Percentiles rank a stretch among this genome's conserved stretches.
Evolutionary conservation across 1,140 invertebrate genomes (phyloP).

Genomic region (Gryllus bimaculatus): DNA sequence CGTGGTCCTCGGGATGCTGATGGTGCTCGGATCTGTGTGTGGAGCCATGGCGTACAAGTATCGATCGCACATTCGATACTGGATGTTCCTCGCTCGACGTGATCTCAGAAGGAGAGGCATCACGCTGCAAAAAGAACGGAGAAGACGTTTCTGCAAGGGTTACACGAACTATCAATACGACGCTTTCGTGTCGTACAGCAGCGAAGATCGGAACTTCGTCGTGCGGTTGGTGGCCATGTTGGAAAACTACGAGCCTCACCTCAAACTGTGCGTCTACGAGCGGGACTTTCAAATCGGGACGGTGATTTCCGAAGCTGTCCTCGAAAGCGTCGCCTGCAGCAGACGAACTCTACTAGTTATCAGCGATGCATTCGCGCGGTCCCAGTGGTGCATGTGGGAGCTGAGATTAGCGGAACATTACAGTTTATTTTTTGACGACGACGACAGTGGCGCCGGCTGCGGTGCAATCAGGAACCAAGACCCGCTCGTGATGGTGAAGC

Average conservation of each 20-base stretch:
- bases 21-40: constrained; percentile 28
- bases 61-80: constrained; percentile 42
- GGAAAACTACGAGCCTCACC: constrained; percentile 42
- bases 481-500: constrained; percentile 47
- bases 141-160: constrained; percentile 6
- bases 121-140: constrained; percentile 23
- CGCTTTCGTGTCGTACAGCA: constrained; percentile 56
- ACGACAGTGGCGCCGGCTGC: constrained; percentile 30
- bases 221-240: constrained; percentile 43
- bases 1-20: constrained; percentile 29
- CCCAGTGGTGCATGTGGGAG: constrained; percentile 58
- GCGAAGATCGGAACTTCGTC: constrained; percentile 50
- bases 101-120: constrained; percentile 36
- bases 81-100: constrained; percentile 41
- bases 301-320: constrained; percentile 49
- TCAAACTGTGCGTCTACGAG: constrained; percentile 53
- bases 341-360: constrained; percentile 51
- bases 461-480: constrained; percentile 34
- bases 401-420: constrained; percentile 43
- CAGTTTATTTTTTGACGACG: constrained; percentile 28
- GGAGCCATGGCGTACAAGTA: constrained; percentile 33
- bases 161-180: constrained; percentile 43
- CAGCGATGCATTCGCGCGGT: constrained; percentile 50
- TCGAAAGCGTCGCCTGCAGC: constrained; percentile 46
- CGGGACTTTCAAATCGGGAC: constrained; percentile 53